Percentiles rank a stretch among this genome's conserved stretches.
Conservation (phyloP, 2,113 vertebrate species). For the Synodontis membranacea region DNA sequence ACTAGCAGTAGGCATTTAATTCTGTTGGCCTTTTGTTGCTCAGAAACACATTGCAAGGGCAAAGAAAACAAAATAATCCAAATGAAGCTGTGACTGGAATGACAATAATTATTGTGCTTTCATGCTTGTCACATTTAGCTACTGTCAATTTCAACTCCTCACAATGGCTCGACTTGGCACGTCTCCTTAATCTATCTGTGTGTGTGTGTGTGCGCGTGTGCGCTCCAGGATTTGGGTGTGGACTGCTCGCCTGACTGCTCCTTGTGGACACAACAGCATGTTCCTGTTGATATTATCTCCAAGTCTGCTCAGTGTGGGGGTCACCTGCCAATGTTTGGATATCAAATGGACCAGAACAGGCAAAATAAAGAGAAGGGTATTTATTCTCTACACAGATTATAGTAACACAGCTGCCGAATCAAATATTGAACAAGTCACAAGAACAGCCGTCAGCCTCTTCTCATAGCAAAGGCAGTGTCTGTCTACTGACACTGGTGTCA, state of each 20-base stretch:
- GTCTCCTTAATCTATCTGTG: constrained; percentile 14
- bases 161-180: constrained; percentile 8
- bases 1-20: neutral
- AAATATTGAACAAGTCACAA: neutral
- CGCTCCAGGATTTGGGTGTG: constrained; percentile 26
- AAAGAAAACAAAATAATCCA: constrained; percentile 7
- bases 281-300: constrained; percentile 42
- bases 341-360: constrained; percentile 31
- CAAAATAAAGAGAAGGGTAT: constrained; percentile 21
- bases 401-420: neutral
- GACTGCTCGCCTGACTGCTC: constrained; percentile 38
- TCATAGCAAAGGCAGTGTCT: neutral
- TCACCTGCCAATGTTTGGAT: constrained; percentile 36
- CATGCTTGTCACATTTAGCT: neutral
- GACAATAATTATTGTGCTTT: neutral
- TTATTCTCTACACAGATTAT: constrained; percentile 14
- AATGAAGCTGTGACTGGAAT: constrained; percentile 7
- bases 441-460: neutral
- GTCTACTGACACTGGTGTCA: neutral
- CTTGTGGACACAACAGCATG: constrained; percentile 43
- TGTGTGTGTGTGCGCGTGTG: constrained; percentile 34
- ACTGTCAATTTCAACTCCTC: constrained; percentile 10
- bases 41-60: neutral
- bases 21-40: neutral
- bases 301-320: constrained; percentile 8